Evolutionary conservation across 1,140 invertebrate species (phyloP), one percentile per base, ranked within the genome.

Genomic region (Bradysia coprophila): DNA sequence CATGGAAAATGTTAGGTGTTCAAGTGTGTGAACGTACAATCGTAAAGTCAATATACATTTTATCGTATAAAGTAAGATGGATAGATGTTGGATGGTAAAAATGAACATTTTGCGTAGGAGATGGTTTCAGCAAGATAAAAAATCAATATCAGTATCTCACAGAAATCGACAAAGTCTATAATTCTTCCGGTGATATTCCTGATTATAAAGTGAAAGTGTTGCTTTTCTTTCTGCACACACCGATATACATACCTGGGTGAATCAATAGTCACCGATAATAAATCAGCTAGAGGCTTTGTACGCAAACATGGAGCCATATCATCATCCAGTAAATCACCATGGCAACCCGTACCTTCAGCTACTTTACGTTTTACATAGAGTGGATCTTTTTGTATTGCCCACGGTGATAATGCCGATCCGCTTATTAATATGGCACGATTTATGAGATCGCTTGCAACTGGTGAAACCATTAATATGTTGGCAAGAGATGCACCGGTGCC

Each of bases 321-420:
- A 48, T 85, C 80, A 46, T 76, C 71, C 23, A 79, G 63, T 39
- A 81, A 64, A 53, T 86, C 81, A 2, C 77, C 79, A 51, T 81
- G 73, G 56, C 83, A 87, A 8, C 73, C 72, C 2, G 79, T 81
- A 49, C 82, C 73, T 49, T 83, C 76, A 11, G 81, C 80, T 15
- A 87, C 80, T 53, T 73, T 74, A 51, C 77, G 70, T 63, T 85
- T 87, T 48, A 85, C 76, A 40, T 69, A 72, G 16, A 88, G 63
- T 11, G 90, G 85, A 56, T 93, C 84, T 46, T 79, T 73, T 58
- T 92, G 88, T 46, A 93, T 69, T 34, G 91, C 91, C 92, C 87
- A 97, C 13, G 86, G 87, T 52, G 85, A 89, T 43, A 96, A 66
- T 11, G 88, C 88, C n/a, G 92, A 93, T 11, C 93, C 93, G 51